Conservation (phyloP, 2,888 invertebrate genomes). For the Petrolisthes manimaculis region DNA sequence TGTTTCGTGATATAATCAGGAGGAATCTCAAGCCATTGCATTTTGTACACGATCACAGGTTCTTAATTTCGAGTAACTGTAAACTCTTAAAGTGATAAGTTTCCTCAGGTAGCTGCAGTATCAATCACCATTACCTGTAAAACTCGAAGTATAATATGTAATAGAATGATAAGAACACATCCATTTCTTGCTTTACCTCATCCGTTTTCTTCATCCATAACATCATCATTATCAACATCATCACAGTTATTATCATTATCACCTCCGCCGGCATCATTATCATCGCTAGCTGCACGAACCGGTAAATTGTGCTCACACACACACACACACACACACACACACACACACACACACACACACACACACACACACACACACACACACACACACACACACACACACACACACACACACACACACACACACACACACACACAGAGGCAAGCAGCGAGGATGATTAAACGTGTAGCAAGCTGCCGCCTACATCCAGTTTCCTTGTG, state of each 20-base stretch:
- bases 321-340: conserved; percentile 33
- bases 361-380: background rate
- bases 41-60: too few relatives aligned
- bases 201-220: background rate
- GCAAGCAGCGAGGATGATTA: background rate
- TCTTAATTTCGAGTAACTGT: too few relatives aligned
- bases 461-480: background rate
- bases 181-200: background rate
- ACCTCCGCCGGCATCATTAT: background rate
- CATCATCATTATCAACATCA: conserved; percentile 9
- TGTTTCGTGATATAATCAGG: too few relatives aligned
- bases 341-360: conserved; percentile 20
- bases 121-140: too few relatives aligned
- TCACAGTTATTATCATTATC: background rate
- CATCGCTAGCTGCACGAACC: background rate
- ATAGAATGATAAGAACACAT: too few relatives aligned
- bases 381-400: conserved; percentile 18
- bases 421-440: conserved; percentile 4
- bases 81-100: too few relatives aligned
- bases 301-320: background rate
- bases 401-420: conserved; percentile 20
- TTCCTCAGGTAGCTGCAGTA: too few relatives aligned
- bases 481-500: background rate
- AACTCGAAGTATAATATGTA: too few relatives aligned
- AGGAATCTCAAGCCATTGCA: too few relatives aligned